Evolutionary conservation across 1,140 invertebrate genomes (phyloP), one percentile per base, ranked within the genome.

Genomic region (Drosophila guanche): DNA sequence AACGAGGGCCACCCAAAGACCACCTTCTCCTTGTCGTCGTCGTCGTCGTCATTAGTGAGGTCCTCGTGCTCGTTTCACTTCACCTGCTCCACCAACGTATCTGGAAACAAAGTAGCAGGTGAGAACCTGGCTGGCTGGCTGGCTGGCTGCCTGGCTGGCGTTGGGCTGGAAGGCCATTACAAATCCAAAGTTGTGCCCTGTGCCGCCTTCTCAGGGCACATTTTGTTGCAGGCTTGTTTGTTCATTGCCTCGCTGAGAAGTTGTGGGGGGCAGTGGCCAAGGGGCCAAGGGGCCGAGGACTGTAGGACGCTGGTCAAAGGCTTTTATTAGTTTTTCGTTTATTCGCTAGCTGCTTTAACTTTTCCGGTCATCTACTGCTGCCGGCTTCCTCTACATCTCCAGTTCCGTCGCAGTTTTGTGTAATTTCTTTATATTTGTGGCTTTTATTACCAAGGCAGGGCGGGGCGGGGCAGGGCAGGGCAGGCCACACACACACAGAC

Each of bases 381-480:
- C 46, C 42, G 47, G 37, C 37, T 55, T 12, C 5, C 3, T 41
- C 4, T 1, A 23, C 29, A 10, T 20, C 52, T 6, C 20, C 37
- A 22, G 33, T 5, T 22, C 23, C 53, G 23, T 41, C 37, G 37
- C 53, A 55, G 53, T 43, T 52, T 63, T 77, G 65, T 86, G 84
- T 83, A 86, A 83, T 86, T 86, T 86, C 83, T 88, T 86, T 78
- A 86, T 86, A 86, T 86, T 86, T 86, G 83, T 86, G 78, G 83
- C 83, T 76, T 86, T 86, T 86, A 86, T 86, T 88, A 76, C 67
- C 58, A 20, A 20, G 16, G 16, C 16, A 20, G 16, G 16, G 16
- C 16, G 1, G 16, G 16, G 16, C 16, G 1, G 16, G 16, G 16
- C 16, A n/a, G n/a, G n/a, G n/a, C n/a, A n/a, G n/a, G n/a, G n/a